These are phyloP conservation scores for Marisa cornuarietis DNA, from an alignment of 1,140 invertebrate genomes.

Conservation along the genomic window DNA sequence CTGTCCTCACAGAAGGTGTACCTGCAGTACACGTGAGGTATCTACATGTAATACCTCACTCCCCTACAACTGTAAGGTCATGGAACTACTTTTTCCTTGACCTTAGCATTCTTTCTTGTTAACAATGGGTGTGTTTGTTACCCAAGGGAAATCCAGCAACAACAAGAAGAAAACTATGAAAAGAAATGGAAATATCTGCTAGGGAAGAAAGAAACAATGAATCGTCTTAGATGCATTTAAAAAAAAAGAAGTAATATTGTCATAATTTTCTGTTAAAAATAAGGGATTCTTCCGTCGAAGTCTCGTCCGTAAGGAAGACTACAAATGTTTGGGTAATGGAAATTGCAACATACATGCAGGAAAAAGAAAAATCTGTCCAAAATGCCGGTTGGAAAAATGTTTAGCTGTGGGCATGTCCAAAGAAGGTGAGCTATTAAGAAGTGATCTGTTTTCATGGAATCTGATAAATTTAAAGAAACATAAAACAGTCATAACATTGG, in stretches of 20 bases:
- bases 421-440: slow-evolving; percentile 48
- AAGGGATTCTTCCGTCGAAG: slow-evolving; percentile 62
- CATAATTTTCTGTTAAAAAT: slow-evolving; percentile 8
- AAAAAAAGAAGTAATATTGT: neutral
- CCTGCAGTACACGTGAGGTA: too few relatives aligned
- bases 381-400: slow-evolving; percentile 60
- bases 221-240: neutral
- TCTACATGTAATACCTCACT: too few relatives aligned
- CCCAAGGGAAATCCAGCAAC: neutral
- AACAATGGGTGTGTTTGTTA: neutral
- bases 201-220: neutral
- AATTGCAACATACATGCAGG: slow-evolving; percentile 52
- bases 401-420: slow-evolving; percentile 61
- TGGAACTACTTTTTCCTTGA: too few relatives aligned
- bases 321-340: slow-evolving; percentile 48
- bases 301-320: slow-evolving; percentile 48
- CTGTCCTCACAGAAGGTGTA: too few relatives aligned
- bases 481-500: neutral
- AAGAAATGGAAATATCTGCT: neutral
- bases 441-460: neutral
- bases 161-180: neutral
- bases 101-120: too few relatives aligned
- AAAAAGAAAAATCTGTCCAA: slow-evolving; percentile 53
- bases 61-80: too few relatives aligned
- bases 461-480: neutral